Conservation (phyloP, 2,113 vertebrate genomes). For the Hyperoodon ampullatus region DNA sequence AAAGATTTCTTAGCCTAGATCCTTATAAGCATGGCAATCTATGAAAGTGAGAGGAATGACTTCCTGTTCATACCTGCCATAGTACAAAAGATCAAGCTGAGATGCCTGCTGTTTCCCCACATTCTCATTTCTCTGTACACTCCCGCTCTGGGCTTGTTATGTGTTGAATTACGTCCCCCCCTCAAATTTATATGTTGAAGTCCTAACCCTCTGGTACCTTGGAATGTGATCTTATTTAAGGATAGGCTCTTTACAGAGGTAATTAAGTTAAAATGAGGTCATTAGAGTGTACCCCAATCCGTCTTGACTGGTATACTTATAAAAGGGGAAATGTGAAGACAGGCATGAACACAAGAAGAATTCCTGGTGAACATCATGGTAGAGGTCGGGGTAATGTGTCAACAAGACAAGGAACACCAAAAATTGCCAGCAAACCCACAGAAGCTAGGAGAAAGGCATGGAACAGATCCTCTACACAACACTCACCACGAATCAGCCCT, state of each 20-base stretch:
- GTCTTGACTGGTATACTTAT: background rate
- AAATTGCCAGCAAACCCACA: background rate
- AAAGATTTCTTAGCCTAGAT: background rate
- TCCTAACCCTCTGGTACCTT: background rate
- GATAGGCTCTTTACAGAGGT: background rate
- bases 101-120: background rate
- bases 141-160: background rate
- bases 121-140: background rate
- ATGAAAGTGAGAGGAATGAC: background rate
- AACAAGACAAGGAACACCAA: background rate
- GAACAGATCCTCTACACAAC: background rate
- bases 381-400: background rate
- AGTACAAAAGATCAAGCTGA: background rate
- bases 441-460: background rate
- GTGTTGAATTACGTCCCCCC: background rate
- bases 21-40: background rate
- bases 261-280: background rate
- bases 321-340: background rate
- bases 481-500: background rate
- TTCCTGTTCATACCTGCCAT: background rate
- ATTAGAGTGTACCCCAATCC: background rate
- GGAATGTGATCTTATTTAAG: background rate
- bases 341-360: background rate
- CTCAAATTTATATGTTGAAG: background rate
- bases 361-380: background rate